Evolutionary conservation across 2,888 invertebrate species (phyloP).

Genomic region (Pseudococcus jackbeardsleyi): DNA sequence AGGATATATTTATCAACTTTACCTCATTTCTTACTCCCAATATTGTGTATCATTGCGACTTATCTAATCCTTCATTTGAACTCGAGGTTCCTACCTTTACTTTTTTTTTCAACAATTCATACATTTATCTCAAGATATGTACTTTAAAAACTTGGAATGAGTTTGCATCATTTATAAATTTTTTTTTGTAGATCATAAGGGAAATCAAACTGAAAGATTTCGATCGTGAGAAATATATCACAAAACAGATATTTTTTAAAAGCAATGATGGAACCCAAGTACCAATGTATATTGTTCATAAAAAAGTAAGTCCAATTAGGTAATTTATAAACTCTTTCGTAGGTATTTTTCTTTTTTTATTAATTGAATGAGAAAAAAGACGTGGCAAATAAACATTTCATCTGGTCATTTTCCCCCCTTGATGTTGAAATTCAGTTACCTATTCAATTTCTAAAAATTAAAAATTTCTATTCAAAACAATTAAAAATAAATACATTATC

Average conservation of each 20-base stretch:
- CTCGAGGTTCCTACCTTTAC: constrained; percentile 73
- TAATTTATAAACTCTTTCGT: no score
- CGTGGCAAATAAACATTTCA: no score
- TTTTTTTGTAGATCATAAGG: constrained; percentile 78
- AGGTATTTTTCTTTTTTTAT: no score
- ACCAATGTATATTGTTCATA: constrained; percentile 94
- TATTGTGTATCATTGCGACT: constrained; percentile 77
- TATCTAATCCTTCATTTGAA: constrained; percentile 76
- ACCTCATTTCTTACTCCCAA: constrained; percentile 93
- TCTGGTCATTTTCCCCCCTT: no score
- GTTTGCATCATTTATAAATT: background rate
- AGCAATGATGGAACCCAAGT: constrained; percentile 94
- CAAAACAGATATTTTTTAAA: constrained; percentile 89
- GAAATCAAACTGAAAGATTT: constrained; percentile 90
- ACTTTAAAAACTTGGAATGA: no score
- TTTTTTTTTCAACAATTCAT: no score
- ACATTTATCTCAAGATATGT: no score
- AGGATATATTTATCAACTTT: constrained; percentile 94
- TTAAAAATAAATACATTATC: no score
- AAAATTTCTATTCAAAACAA: no score
- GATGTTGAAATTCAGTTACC: no score
- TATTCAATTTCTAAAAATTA: no score
- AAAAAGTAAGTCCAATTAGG: constrained; percentile 74
- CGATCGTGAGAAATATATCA: constrained; percentile 82
- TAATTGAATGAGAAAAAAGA: no score